Evolutionary conservation across 1,140 invertebrate genomes (phyloP), one percentile per base, ranked within the genome.

Genomic region (Drosophila leontia): DNA sequence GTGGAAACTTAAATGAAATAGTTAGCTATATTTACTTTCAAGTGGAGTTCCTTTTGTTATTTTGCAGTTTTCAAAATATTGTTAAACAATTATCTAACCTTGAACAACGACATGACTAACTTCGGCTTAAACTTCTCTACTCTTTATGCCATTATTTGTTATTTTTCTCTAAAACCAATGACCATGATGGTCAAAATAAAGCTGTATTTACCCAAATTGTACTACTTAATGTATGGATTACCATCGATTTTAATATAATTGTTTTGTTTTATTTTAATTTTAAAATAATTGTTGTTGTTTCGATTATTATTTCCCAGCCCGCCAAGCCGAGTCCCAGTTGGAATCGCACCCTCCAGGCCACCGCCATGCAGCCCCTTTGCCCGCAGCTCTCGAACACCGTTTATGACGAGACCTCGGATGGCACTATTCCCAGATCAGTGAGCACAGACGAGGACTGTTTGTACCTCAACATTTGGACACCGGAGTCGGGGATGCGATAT

Each of bases 401-500:
- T 8, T 93, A 93, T 26, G 91, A 93, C 50, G 92, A 93, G 70
- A 79, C 61, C 37, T 11, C 82, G 23, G 86, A 91, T 50, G 74
- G 78, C 19, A 58, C 59, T 29, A 59, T 70, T 9, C 58, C 79
- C 7, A 65, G 86, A 26, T 57, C 75, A 29, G 41, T 51, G 7
- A 34, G 63, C 53, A 92, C 78, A n/a, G 82, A 91, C 59, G 94
- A 95, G 84, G 94, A 95, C 79, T 95, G 94, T 59, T 83, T 95
- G 11, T 94, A 93, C 56, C 77, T 95, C 12, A 95, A 94, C 64
- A 93, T 95, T 44, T 95, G 94, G 94, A 93, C 93, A 0, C 94
- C 94, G 19, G 94, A 94, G 94, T 93, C 93, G 74, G 93, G 93
- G n/a, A 92, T 95, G 80, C 91, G 91, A 13, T 94, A 93, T 39